phyloP scores from a whole-genome alignment of 2,888 invertebrate genomes.

The Archips xylosteana region DNA sequence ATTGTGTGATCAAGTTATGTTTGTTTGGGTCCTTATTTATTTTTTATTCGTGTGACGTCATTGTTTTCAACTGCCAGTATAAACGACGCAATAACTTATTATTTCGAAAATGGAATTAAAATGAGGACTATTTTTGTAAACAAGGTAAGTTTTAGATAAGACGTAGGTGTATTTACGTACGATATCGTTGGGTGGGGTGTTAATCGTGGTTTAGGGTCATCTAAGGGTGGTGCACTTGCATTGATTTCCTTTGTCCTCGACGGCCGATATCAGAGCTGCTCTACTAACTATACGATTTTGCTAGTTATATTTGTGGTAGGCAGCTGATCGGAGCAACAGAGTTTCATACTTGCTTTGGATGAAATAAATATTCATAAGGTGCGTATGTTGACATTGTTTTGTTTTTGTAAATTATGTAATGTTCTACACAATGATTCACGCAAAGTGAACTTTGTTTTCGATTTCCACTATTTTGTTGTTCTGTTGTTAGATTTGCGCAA shows the following conservation, averaged over 20 bases:
- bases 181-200: constrained; percentile 41
- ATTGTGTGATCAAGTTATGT: constrained; percentile 66
- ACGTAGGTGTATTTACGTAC: constrained; percentile 49
- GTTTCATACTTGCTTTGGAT: constrained; percentile 45
- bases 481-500: neutral
- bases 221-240: constrained; percentile 58
- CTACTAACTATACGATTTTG: constrained; percentile 44
- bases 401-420: constrained; percentile 62
- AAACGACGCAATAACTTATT: constrained; percentile 87
- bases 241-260: constrained; percentile 85
- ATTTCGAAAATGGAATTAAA: constrained; percentile 81
- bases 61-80: constrained; percentile 83
- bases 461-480: constrained; percentile 30
- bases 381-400: constrained; percentile 53
- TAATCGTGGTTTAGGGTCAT: constrained; percentile 43
- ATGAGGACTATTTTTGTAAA: constrained; percentile 75
- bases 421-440: constrained; percentile 42
- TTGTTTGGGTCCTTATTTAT: constrained; percentile 63
- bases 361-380: constrained; percentile 51
- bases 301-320: constrained; percentile 49
- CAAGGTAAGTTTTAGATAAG: constrained; percentile 68
- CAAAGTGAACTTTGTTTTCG: constrained; percentile 36
- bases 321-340: constrained; percentile 71
- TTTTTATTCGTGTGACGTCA: constrained; percentile 85
- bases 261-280: constrained; percentile 55